Evolutionary conservation across 2,797 vertebrate species (phyloP).

Genomic region (Sitta carolinensis): DNA sequence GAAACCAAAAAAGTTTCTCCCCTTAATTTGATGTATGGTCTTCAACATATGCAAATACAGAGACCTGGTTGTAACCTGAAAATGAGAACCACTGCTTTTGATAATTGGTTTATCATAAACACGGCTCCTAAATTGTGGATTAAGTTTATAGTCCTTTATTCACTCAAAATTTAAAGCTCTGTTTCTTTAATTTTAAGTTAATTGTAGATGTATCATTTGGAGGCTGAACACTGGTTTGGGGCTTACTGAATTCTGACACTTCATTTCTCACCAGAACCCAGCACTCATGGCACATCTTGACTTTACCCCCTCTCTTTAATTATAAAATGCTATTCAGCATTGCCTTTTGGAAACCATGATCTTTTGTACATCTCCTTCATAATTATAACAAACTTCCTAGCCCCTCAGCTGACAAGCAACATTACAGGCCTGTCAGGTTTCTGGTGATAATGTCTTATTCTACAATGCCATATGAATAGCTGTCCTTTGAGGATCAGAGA

Average conservation of each 20-base stretch:
- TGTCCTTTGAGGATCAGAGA: conserved; percentile 66
- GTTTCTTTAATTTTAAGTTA: neutral
- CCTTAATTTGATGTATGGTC: neutral
- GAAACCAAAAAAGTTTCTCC: neutral
- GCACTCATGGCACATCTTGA: neutral
- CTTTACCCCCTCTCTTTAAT: conserved; percentile 5
- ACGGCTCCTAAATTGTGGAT: neutral
- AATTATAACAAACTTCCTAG: conserved; percentile 56
- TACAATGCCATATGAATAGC: conserved; percentile 13
- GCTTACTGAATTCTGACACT: neutral
- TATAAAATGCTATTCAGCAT: neutral
- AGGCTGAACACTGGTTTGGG: neutral
- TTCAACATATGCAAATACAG: neutral
- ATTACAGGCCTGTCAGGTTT: conserved; percentile 56
- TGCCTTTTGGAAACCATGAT: neutral
- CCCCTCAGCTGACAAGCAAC: conserved; percentile 39
- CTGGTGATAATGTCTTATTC: conserved; percentile 66
- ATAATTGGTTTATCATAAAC: neutral
- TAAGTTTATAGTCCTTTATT: neutral
- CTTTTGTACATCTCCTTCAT: conserved; percentile 21
- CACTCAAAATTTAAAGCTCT: neutral
- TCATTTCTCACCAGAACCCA: neutral
- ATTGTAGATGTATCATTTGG: neutral
- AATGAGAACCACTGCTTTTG: neutral
- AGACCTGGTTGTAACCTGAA: rapidly evolving